Base-by-base conservation (phyloP, 2,888 invertebrate species). In the Halictus quadricinctus region DNA sequence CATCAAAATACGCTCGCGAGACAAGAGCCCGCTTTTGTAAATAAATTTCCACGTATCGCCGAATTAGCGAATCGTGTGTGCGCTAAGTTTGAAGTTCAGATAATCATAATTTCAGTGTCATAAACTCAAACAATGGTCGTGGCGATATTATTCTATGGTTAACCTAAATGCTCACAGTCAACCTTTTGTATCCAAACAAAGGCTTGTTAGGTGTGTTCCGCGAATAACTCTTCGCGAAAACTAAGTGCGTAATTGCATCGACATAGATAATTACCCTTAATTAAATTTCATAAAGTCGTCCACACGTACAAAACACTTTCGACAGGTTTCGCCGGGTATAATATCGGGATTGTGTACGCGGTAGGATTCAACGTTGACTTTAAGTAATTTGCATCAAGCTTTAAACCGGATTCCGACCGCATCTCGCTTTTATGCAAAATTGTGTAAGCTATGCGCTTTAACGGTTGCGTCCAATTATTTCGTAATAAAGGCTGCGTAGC, bases 81-180 rank as follows among this genome's bases (percentile, higher is more conserved):
- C 64, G 64, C 7, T 36, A 7, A 18, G 15, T 36, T 48, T 7
- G 25, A 48, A 48, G 29, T 29, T 72, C 13, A 29, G n/a, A 48
- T 48, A 25, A 46, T 25, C 72, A 48, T 72, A 10, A 72, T 8
- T 72, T 72, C 18, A 25, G 25, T 25, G 48, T 72, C 46, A 15
- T 72, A 48, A 48, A 46, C 72, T 72, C 72, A 29, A 72, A 48
- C 72, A 72, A 72, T 29, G 72, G 46, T 25, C 8, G 15, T 18
- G 46, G 48, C 48, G 46, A 48, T 48, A 72, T 72, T 72, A 72
- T 29, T 72, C 48, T 46, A 25, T 48, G 72, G 72, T 72, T 72
- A 72, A 48, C 48, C 72, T 18, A 48, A 72, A 72, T 72, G 29
- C 48, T 41, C n/a, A 15, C 7, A 48, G 48, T 29, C 8, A 29